Evolutionary conservation across 53 echinoderm and acorn worm genomes (phyloP).

Genomic region (Temnopleurus reevesii): DNA sequence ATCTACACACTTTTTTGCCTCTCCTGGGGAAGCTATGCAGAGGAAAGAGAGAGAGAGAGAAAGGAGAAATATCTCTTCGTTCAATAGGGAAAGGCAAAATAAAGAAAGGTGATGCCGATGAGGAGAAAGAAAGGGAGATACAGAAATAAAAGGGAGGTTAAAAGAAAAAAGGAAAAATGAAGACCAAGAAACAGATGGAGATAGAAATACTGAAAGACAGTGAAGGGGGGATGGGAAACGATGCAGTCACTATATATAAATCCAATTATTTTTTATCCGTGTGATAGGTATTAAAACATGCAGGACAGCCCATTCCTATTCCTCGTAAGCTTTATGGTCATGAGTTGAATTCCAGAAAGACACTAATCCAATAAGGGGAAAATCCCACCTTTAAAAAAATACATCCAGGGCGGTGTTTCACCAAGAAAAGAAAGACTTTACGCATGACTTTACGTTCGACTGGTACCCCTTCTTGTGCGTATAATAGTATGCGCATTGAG

Average conservation of each 20-base stretch:
- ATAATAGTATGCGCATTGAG: too few species aligned
- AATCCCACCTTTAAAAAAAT: too few species aligned
- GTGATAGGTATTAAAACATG: conserved; percentile 13
- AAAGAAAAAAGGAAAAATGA: not conserved
- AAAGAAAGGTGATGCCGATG: too few species aligned
- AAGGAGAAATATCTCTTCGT: too few species aligned
- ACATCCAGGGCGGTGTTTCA: too few species aligned
- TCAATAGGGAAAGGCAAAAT: too few species aligned
- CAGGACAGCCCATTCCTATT: not conserved
- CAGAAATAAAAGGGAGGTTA: not conserved
- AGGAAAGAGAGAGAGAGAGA: too few species aligned
- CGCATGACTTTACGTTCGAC: too few species aligned
- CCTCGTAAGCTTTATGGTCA: not conserved
- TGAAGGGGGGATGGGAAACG: not conserved
- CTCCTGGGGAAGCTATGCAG: too few species aligned
- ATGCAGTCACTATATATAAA: not conserved
- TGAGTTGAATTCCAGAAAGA: not conserved
- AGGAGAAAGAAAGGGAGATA: not conserved
- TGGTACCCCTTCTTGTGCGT: too few species aligned
- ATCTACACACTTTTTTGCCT: too few species aligned
- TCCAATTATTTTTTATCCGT: not conserved
- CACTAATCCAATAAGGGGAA: not conserved
- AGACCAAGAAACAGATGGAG: not conserved
- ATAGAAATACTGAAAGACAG: not conserved
- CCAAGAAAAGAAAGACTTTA: too few species aligned